Evolutionary conservation across 2,113 vertebrate species (phyloP).

Genomic region (Abramis brama): DNA sequence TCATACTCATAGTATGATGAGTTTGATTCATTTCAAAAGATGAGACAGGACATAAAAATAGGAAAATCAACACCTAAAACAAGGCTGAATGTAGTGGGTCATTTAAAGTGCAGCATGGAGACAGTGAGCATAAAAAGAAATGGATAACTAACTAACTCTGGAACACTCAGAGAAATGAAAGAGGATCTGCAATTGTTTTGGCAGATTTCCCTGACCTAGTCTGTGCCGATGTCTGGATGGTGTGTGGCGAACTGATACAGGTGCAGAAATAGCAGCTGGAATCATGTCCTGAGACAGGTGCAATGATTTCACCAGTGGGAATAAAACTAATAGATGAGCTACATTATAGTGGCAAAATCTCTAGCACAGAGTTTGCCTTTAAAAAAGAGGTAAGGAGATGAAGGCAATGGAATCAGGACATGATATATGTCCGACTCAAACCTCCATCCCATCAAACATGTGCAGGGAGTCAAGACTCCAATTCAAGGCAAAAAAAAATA

Average conservation of each 20-base stretch:
- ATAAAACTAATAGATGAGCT: not conserved
- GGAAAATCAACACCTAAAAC: not conserved
- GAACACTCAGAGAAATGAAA: not conserved
- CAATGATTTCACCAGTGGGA: slow-evolving; percentile 21
- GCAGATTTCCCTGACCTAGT: slow-evolving; percentile 62
- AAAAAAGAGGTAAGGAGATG: not conserved
- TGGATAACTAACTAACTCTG: not conserved
- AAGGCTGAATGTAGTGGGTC: not conserved
- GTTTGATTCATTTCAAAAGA: not conserved
- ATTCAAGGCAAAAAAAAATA: not conserved
- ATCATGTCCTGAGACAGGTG: slow-evolving; percentile 20
- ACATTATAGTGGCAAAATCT: not conserved
- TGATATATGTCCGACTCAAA: not conserved
- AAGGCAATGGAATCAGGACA: not conserved
- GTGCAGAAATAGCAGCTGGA: slow-evolving; percentile 52
- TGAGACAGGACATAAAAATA: not conserved
- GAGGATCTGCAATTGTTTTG: slow-evolving; percentile 49
- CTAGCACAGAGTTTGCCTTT: not conserved
- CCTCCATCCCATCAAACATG: not conserved
- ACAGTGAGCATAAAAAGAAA: slow-evolving; percentile 5
- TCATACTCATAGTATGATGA: no score
- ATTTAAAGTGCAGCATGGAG: slow-evolving; percentile 4
- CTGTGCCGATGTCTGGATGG: slow-evolving; percentile 16
- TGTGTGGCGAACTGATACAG: slow-evolving; percentile 35
- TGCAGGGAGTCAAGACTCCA: not conserved